Evolutionary conservation across 2,888 invertebrate genomes (phyloP), one percentile per base, ranked within the genome.

Genomic region (Leptopilina syphax): DNA sequence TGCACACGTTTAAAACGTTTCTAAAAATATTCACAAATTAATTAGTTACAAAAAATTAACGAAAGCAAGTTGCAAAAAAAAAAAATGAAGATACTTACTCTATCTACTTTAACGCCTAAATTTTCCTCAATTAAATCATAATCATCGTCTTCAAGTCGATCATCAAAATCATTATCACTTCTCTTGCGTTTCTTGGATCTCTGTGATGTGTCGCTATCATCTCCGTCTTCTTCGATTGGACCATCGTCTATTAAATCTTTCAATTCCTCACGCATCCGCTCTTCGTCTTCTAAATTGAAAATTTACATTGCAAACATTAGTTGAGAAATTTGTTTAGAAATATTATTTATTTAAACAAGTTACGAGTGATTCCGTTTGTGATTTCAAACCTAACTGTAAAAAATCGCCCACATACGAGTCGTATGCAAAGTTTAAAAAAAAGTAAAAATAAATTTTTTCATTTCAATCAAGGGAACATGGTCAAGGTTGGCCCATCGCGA

Each of bases 51-150:
- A 18, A 18, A 18, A 18, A 8, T 24, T 27, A 70, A 73, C 44
- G 12, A 47, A 65, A 63, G 41, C 4, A 60, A 60, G 18, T n/a
- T 3, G 6, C n/a, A 0, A 18, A n/a, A n/a, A 78, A 76, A 68
- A 50, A 50, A 10, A 10, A 10, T 8, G 3, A 2, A 60, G 24
- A 57, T 83, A 79, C 34, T 10, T 93, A 97, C 97, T 91, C 97
- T 94, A 90, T 96, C 96, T 83, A 98, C 96, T 95, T 98, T 98
- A 1, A 98, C 97, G 83, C 99, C 99, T 89, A 98, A 94, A 94
- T 99, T 99, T 92, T 99, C 99, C 91, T 99, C 98, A 87, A 99
- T 96, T 65, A 99, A 94, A 91, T 99, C 99, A 91, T 98, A 98
- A 94, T 99, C 99, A 89, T 99, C 99, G 90, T 99, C 99, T 92